Percentiles rank a stretch among this genome's conserved stretches.
phyloP scores from a whole-genome alignment of 2,888 invertebrate species.

The Philaethria dido region DNA sequence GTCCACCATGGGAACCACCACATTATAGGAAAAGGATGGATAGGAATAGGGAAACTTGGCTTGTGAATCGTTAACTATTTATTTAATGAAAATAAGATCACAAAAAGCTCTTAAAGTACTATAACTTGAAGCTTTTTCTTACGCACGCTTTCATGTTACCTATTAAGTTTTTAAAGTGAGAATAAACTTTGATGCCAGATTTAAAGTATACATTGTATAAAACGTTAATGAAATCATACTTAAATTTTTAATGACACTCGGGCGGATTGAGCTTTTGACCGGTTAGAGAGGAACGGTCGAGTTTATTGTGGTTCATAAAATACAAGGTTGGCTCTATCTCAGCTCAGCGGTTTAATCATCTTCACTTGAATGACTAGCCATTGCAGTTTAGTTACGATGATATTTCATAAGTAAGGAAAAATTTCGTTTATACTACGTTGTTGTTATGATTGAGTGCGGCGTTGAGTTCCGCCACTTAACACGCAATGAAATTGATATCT shows the following conservation, averaged over 20 bases:
- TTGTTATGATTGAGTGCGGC: no score
- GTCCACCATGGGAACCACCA: no score
- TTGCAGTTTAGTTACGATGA: not conserved
- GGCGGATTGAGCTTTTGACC: conserved; percentile 24
- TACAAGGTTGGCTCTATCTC: conserved; percentile 25
- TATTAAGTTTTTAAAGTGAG: conserved; percentile 2
- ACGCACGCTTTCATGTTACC: not conserved
- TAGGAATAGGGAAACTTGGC: no score
- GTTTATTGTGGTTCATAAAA: conserved; percentile 25
- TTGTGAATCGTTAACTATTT: no score
- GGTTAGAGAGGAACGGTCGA: conserved; percentile 14
- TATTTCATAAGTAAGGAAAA: not conserved
- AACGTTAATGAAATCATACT: conserved; percentile 20
- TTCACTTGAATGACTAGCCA: not conserved
- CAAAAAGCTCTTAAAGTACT: not conserved
- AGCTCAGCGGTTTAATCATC: conserved; percentile 8
- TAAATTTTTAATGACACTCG: conserved; percentile 11
- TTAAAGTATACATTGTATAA: conserved; percentile 11
- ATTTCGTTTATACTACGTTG: not conserved
- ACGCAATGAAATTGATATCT: no score
- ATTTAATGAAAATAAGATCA: not conserved
- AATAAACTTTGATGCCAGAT: conserved; percentile 4
- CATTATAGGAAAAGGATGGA: no score
- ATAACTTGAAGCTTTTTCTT: conserved; percentile 1
- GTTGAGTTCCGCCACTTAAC: no score